These are phyloP conservation scores for Lycodopsis pacificus DNA, from an alignment of 2,797 vertebrate genomes.

Conservation along the genomic window DNA sequence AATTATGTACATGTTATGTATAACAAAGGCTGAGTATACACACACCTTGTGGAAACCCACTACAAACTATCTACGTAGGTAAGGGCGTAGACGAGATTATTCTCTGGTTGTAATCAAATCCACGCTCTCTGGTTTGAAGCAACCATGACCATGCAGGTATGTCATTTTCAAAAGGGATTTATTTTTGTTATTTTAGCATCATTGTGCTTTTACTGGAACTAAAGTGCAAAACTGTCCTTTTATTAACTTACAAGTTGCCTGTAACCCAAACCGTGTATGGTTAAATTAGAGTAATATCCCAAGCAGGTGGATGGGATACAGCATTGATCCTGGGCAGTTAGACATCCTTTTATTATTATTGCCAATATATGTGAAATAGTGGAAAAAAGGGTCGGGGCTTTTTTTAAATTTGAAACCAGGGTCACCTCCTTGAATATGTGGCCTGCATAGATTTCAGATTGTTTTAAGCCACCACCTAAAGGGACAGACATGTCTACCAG, in stretches of 20 bases:
- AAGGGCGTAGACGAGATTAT: constrained; percentile 56
- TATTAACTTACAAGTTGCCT: constrained; percentile 45
- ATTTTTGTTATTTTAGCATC: constrained; percentile 44
- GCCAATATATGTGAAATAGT: constrained; percentile 18
- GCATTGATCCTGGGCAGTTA: constrained; percentile 20
- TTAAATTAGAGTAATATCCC: constrained; percentile 26
- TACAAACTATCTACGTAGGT: constrained; percentile 62
- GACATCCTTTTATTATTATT: constrained; percentile 13
- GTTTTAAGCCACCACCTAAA: constrained; percentile 17
- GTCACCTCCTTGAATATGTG: constrained; percentile 20
- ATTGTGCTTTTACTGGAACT: constrained; percentile 40
- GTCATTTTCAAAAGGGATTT: constrained; percentile 64
- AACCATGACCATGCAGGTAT: constrained; percentile 43
- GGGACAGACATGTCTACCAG: constrained; percentile 44
- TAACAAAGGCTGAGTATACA: constrained; percentile 84
- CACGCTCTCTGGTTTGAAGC: constrained; percentile 49
- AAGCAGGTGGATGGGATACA: constrained; percentile 18
- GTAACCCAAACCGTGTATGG: constrained; percentile 34
- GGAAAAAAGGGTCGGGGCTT: not conserved
- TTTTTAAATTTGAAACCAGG: constrained; percentile 18
- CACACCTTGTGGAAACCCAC: constrained; percentile 63
- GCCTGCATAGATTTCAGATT: constrained; percentile 20
- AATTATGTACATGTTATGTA: constrained; percentile 92
- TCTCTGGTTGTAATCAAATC: constrained; percentile 67
- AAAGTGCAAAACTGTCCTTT: constrained; percentile 42